Percentiles rank a stretch among this genome's conserved stretches.
Evolutionary conservation across 2,797 vertebrate genomes (phyloP).

Genomic region (Dicrostonyx torquatus): DNA sequence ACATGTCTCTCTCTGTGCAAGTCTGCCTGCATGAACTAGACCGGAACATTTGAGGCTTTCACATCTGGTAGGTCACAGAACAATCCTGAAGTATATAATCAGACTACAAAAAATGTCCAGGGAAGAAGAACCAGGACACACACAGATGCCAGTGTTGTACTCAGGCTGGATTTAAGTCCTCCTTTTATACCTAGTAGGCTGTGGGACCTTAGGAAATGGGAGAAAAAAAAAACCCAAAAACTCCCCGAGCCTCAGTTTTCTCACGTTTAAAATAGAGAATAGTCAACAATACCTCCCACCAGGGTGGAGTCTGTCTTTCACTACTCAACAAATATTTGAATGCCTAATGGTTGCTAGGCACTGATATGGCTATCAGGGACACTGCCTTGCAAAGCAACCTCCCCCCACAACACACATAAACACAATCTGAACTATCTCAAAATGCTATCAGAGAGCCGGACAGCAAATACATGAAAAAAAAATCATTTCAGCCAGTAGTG

Average conservation of each 20-base stretch:
- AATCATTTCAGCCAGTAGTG: not conserved
- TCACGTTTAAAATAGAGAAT: not conserved
- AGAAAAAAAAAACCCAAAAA: not conserved
- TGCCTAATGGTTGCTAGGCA: not conserved
- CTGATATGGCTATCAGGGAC: not conserved
- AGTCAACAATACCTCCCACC: not conserved
- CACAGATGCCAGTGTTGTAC: not conserved
- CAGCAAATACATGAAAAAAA: not conserved
- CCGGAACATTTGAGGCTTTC: not conserved
- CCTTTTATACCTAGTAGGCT: not conserved
- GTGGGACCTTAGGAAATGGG: not conserved
- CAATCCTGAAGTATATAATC: not conserved
- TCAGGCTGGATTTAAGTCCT: not conserved
- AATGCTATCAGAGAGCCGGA: not conserved
- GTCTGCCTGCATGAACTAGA: not conserved
- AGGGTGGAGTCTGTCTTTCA: not conserved
- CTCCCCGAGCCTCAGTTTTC: not conserved
- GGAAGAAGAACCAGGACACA: not conserved
- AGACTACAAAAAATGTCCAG: not conserved
- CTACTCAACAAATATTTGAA: constrained; percentile 19
- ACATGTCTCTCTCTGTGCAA: not conserved
- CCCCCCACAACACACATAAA: not conserved
- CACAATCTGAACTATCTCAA: not conserved
- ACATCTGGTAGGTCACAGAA: not conserved
- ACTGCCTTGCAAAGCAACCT: not conserved